Percentiles rank a stretch among this genome's conserved stretches.
These are phyloP conservation scores for Drosophila nebulosa DNA, from an alignment of 1,140 invertebrate species.

Conservation along the genomic window DNA sequence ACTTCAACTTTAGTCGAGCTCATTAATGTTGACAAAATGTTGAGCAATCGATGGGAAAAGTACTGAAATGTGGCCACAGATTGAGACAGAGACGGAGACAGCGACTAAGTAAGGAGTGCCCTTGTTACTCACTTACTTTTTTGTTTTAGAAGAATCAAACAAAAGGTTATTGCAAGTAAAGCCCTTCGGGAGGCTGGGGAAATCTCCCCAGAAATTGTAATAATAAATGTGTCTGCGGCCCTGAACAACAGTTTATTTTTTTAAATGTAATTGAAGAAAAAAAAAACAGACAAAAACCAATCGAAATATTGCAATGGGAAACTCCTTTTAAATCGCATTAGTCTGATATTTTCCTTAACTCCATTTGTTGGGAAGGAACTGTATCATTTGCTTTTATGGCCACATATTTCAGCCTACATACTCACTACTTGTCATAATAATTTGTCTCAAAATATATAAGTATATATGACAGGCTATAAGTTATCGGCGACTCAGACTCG, in stretches of 20 bases:
- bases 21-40: conserved; percentile 70
- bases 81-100: not conserved
- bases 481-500: conserved; percentile 21
- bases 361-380: not conserved
- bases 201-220: too few species aligned
- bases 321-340: conserved; percentile 34
- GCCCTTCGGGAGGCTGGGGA: too few species aligned
- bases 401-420: conserved; percentile 6
- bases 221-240: too few species aligned
- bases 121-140: not conserved
- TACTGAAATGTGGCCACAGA: too few species aligned
- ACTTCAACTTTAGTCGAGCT: conserved; percentile 35
- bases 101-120: not conserved
- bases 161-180: too few species aligned
- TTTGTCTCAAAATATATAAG: conserved; percentile 46
- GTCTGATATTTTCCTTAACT: not conserved
- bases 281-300: too few species aligned
- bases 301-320: too few species aligned
- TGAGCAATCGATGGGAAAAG: conserved; percentile 40
- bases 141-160: not conserved
- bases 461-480: conserved; percentile 52
- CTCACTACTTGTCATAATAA: conserved; percentile 30
- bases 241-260: too few species aligned
- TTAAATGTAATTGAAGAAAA: too few species aligned
- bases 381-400: conserved; percentile 23